Evolutionary conservation across 2,888 invertebrate species (phyloP).

Genomic region (Bembecia ichneumoniformis): DNA sequence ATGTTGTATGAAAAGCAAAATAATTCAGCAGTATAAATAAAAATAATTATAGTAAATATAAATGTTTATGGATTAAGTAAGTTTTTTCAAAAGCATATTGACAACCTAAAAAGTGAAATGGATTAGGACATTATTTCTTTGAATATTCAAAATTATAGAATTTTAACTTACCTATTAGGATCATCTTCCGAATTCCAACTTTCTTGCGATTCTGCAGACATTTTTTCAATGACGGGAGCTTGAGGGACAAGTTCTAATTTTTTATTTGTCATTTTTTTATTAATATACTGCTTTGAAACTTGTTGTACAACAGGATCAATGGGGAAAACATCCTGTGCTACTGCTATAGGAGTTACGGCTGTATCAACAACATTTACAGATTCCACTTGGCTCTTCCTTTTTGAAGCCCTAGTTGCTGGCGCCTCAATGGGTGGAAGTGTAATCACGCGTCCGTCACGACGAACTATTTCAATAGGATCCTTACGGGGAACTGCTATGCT

Average conservation of each 20-base stretch:
- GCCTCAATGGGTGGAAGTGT: conserved; percentile 87
- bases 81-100: too few relatives aligned
- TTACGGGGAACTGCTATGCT: conserved; percentile 40
- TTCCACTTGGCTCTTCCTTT: conserved; percentile 71
- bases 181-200: conserved; percentile 91
- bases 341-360: conserved; percentile 21
- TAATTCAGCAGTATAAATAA: too few relatives aligned
- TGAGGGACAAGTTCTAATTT: conserved; percentile 33
- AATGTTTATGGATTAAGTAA: too few relatives aligned
- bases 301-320: conserved; percentile 39
- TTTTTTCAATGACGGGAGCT: conserved; percentile 35
- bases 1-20: too few relatives aligned
- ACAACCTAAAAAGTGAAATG: neutral
- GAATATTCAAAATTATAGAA: neutral
- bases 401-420: conserved; percentile 84
- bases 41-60: too few relatives aligned
- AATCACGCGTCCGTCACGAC: conserved; percentile 82
- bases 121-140: neutral
- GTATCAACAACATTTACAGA: conserved; percentile 19
- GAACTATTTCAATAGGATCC: conserved; percentile 80
- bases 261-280: conserved; percentile 42
- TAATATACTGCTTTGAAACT: conserved; percentile 52
- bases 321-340: conserved; percentile 9
- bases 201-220: conserved; percentile 74
- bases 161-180: conserved; percentile 77